Percentiles rank a stretch among this genome's conserved stretches.
phyloP scores from a whole-genome alignment of 2,113 vertebrate species.

The Catharus minimus region DNA sequence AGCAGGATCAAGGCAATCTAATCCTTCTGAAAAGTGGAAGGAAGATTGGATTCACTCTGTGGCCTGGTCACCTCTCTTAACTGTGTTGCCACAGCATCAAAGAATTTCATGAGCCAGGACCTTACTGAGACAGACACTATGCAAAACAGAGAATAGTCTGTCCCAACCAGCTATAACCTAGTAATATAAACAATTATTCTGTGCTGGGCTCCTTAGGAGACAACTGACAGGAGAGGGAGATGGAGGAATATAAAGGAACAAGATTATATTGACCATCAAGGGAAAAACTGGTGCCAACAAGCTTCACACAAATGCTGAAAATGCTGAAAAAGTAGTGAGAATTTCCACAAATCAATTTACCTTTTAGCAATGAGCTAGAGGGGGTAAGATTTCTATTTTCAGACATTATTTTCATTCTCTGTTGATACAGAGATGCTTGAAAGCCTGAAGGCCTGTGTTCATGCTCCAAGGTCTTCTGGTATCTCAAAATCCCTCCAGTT shows the following conservation, averaged over 20 bases:
- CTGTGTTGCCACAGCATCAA: background rate
- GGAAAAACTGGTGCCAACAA: background rate
- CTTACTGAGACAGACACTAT: background rate
- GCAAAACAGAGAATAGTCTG: background rate
- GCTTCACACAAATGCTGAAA: background rate
- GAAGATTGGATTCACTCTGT: background rate
- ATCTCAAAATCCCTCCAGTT: background rate
- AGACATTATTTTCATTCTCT: background rate
- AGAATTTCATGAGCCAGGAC: background rate
- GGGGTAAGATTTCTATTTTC: background rate
- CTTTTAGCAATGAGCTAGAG: background rate
- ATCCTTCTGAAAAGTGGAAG: background rate
- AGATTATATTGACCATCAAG: background rate
- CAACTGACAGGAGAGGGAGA: background rate
- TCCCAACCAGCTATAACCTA: background rate
- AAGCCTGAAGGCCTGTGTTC: background rate
- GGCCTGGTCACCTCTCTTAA: background rate
- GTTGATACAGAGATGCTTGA: background rate
- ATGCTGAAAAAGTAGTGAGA: background rate
- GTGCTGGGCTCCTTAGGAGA: background rate
- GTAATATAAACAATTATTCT: background rate
- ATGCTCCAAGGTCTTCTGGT: background rate
- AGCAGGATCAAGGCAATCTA: background rate
- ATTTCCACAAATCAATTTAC: background rate
- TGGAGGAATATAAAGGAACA: background rate